Percentiles rank a stretch among this genome's conserved stretches.
phyloP scores from a whole-genome alignment of 1,140 invertebrate species.

The Drosophila malerkotliana region DNA sequence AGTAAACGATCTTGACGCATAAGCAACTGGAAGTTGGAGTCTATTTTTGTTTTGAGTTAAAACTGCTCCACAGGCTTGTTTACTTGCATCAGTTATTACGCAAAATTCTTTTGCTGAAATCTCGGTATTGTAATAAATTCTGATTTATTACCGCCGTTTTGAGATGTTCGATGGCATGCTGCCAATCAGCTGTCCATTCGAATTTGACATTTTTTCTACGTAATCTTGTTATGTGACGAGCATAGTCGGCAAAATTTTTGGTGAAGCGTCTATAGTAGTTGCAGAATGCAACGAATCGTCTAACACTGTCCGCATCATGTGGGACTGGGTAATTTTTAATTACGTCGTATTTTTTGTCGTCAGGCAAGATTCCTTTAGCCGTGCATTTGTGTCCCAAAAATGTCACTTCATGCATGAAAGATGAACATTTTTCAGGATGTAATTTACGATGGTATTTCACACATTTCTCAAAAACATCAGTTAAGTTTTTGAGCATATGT shows the following conservation, averaged over 20 bases:
- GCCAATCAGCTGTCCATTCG: not conserved
- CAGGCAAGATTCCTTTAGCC: too few relatives aligned
- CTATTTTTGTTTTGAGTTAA: slow-evolving; percentile 30
- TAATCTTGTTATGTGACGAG: slow-evolving; percentile 29
- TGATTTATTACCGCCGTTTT: not conserved
- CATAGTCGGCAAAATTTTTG: slow-evolving; percentile 14
- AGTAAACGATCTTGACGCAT: slow-evolving; percentile 14
- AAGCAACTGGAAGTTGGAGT: slow-evolving; percentile 46
- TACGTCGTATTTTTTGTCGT: too few relatives aligned
- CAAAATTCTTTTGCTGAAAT: slow-evolving; percentile 65
- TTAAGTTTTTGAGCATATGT: too few relatives aligned
- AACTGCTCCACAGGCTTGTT: slow-evolving; percentile 40
- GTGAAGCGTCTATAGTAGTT: not conserved
- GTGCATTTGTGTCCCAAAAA: too few relatives aligned
- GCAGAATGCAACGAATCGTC: too few relatives aligned
- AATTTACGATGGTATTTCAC: too few relatives aligned
- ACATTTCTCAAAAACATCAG: too few relatives aligned
- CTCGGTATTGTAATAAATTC: slow-evolving; percentile 34
- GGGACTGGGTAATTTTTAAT: too few relatives aligned
- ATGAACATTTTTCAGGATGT: too few relatives aligned
- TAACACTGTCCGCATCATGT: too few relatives aligned
- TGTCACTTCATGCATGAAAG: too few relatives aligned
- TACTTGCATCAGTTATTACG: slow-evolving; percentile 66
- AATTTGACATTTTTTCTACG: not conserved
- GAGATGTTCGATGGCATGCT: not conserved